phyloP scores from a whole-genome alignment of 1,140 invertebrate species.

The Hestina assimilis region DNA sequence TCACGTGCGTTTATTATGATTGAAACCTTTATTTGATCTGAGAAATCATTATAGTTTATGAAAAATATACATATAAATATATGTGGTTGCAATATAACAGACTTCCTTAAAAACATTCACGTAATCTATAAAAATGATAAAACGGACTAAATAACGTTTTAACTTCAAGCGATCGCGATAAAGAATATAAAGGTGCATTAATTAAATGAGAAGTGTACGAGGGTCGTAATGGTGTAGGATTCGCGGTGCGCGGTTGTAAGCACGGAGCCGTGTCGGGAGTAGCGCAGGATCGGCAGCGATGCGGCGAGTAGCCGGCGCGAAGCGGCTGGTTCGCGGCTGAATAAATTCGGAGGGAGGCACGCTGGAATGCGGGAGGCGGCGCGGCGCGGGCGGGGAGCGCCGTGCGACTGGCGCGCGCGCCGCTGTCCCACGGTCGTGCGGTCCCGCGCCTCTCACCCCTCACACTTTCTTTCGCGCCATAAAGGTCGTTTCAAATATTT shows the following conservation, averaged over 20 bases:
- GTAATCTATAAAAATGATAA: no score
- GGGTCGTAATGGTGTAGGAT: no score
- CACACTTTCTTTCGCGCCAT: conserved; percentile 77
- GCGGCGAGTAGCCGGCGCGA: not conserved
- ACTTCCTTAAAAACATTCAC: no score
- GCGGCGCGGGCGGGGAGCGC: conserved; percentile 59
- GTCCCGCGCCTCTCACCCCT: conserved; percentile 55
- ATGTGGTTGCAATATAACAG: no score
- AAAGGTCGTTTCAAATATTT: conserved; percentile 78
- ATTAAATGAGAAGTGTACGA: no score
- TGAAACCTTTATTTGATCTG: no score
- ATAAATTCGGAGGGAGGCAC: conserved; percentile 75
- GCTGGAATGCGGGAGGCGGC: conserved; percentile 68
- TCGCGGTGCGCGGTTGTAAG: not conserved
- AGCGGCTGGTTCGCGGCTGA: conserved; percentile 56
- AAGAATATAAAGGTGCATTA: no score
- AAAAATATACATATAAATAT: no score
- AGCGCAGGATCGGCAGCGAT: not conserved
- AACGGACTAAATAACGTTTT: no score
- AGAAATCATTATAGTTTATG: no score
- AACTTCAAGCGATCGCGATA: no score
- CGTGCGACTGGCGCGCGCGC: conserved; percentile 74
- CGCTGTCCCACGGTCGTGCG: conserved; percentile 70
- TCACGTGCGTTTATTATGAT: no score
- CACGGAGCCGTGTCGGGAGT: not conserved